Conservation (phyloP, 1,140 invertebrate genomes). For the Lepidotrigona ventralis region DNA sequence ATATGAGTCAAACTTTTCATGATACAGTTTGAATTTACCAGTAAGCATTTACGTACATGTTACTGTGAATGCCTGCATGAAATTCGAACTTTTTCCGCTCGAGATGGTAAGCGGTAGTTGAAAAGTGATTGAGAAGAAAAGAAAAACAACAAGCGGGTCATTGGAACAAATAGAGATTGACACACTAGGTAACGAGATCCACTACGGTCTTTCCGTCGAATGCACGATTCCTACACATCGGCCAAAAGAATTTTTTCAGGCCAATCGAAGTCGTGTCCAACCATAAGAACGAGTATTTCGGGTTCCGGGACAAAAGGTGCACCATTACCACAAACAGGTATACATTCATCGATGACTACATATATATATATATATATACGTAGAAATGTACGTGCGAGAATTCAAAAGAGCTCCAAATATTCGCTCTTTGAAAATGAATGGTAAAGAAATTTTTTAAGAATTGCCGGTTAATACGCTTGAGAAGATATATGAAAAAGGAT, state of each 20-base stretch:
- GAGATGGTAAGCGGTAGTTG: neutral
- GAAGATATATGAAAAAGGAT: neutral
- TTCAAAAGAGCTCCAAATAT: slow-evolving; percentile 2
- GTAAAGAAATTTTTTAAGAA: slow-evolving; percentile 19
- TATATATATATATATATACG: slow-evolving; percentile 1
- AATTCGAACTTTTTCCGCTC: neutral
- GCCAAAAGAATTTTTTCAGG: slow-evolving; percentile 26
- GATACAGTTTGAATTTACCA: no score
- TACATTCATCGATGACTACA: slow-evolving; percentile 4
- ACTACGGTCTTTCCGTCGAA: slow-evolving; percentile 20
- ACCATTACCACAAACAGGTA: slow-evolving; percentile 7
- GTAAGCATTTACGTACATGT: no score
- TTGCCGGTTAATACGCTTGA: neutral
- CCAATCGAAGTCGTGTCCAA: neutral
- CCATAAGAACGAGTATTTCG: slow-evolving; percentile 27
- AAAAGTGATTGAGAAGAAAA: neutral
- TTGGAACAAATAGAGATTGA: slow-evolving; percentile 21
- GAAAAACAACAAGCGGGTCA: neutral
- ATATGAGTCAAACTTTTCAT: no score
- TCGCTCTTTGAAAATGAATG: slow-evolving; percentile 11
- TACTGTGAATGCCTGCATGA: neutral
- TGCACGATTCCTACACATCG: slow-evolving; percentile 29
- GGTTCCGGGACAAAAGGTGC: slow-evolving; percentile 24
- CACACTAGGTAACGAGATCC: slow-evolving; percentile 48
- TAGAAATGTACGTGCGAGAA: slow-evolving; percentile 12